Percentiles rank a stretch among this genome's conserved stretches.
Evolutionary conservation across 2,797 vertebrate species (phyloP).

Genomic region (Sebastes hubbsi): DNA sequence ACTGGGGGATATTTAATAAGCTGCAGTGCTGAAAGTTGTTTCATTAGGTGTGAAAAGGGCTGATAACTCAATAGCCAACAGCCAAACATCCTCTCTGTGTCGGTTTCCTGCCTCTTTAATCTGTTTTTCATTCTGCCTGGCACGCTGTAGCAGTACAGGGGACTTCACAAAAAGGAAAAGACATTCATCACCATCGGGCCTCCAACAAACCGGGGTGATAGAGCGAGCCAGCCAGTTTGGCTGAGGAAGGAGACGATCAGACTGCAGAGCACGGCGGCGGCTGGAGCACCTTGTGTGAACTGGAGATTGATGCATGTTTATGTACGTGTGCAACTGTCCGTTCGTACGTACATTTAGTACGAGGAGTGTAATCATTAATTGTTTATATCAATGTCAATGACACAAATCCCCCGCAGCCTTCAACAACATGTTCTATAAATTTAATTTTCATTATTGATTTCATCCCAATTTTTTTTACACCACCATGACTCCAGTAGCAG

Average conservation of each 20-base stretch:
- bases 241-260: slow-evolving; percentile 62
- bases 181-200: slow-evolving; percentile 81
- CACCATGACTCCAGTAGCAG: neutral
- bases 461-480: neutral
- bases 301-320: slow-evolving; percentile 22
- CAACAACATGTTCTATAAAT: neutral
- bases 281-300: slow-evolving; percentile 41
- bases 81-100: slow-evolving; percentile 83
- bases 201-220: slow-evolving; percentile 73
- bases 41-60: slow-evolving; percentile 87
- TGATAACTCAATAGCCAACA: slow-evolving; percentile 87
- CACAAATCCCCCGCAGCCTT: neutral
- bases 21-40: slow-evolving; percentile 83
- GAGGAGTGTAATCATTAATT: neutral
- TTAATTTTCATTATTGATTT: slow-evolving; percentile 8
- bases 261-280: slow-evolving; percentile 62
- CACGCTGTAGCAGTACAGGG: slow-evolving; percentile 74
- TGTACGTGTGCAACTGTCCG: neutral
- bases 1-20: slow-evolving; percentile 84
- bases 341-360: slow-evolving; percentile 10
- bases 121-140: slow-evolving; percentile 84
- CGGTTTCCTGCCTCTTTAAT: slow-evolving; percentile 81
- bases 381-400: slow-evolving; percentile 11
- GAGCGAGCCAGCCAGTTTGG: slow-evolving; percentile 70
- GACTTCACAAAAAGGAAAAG: slow-evolving; percentile 77